phyloP scores from a whole-genome alignment of 2,888 invertebrate species.

The Helobdella robusta region DNA sequence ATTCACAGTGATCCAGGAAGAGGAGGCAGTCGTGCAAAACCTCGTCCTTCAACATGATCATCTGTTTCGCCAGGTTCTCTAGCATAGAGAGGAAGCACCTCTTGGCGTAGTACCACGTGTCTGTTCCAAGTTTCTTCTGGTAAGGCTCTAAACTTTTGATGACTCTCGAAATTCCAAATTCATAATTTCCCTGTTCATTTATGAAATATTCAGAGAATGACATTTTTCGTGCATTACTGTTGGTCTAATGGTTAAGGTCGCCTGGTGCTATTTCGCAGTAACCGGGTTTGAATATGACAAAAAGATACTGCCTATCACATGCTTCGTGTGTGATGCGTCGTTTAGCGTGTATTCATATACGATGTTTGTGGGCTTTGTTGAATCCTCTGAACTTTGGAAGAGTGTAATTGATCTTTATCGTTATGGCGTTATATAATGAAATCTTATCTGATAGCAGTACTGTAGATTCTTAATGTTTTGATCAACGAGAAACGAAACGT shows the following conservation, averaged over 20 bases:
- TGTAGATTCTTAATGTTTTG: not conserved
- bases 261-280: no score
- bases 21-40: conserved; percentile 76
- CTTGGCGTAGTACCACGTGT: conserved; percentile 97
- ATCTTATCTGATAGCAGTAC: not conserved
- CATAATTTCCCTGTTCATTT: conserved; percentile 69
- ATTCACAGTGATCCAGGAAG: conserved; percentile 80
- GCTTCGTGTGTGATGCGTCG: no score
- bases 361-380: no score
- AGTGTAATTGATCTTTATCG: no score
- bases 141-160: conserved; percentile 92
- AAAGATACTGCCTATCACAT: no score
- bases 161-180: conserved; percentile 92
- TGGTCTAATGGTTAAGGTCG: no score
- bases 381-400: no score
- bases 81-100: conserved; percentile 84
- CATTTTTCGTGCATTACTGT: no score
- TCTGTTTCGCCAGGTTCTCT: conserved; percentile 79
- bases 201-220: no score
- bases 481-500: not conserved
- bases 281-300: no score
- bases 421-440: not conserved
- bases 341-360: no score
- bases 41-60: conserved; percentile 75
- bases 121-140: conserved; percentile 85